Percentiles rank a stretch among this genome's conserved stretches.
These are phyloP conservation scores for Cyrtodaria siliqua DNA, from an alignment of 2,888 invertebrate species.

Conservation along the genomic window DNA sequence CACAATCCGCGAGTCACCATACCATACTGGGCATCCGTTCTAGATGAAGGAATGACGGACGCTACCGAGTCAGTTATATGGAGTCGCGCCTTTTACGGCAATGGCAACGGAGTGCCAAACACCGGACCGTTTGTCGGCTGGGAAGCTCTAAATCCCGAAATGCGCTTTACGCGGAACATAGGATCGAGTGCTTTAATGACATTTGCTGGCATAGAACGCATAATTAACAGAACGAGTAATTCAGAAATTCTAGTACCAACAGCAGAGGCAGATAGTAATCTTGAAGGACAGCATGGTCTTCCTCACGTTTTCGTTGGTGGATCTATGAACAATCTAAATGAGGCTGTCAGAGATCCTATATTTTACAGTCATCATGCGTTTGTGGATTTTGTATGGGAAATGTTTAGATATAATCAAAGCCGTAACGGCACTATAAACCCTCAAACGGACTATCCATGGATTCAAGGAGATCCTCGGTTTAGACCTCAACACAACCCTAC, in stretches of 20 bases:
- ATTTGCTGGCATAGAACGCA: slow-evolving; percentile 26
- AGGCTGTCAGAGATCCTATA: slow-evolving; percentile 69
- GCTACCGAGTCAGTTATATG: slow-evolving; percentile 66
- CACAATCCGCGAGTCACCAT: slow-evolving; percentile 65
- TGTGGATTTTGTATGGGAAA: slow-evolving; percentile 73
- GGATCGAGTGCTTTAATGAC: slow-evolving; percentile 63
- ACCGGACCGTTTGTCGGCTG: slow-evolving; percentile 71
- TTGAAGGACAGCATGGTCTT: slow-evolving; percentile 68
- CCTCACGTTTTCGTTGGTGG: slow-evolving; percentile 72
- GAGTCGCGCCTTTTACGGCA: slow-evolving; percentile 66
- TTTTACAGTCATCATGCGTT: slow-evolving; percentile 74
- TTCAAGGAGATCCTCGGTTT: slow-evolving; percentile 12
- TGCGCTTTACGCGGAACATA: slow-evolving; percentile 56
- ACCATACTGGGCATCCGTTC: slow-evolving; percentile 73
- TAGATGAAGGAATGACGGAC: slow-evolving; percentile 65
- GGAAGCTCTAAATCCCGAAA: slow-evolving; percentile 46
- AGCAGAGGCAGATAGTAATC: slow-evolving; percentile 52
- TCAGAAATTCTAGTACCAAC: slow-evolving; percentile 54
- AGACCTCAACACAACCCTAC: slow-evolving; percentile 29
- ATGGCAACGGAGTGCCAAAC: slow-evolving; percentile 56
- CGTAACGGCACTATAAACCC: slow-evolving; percentile 24
- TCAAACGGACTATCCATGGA: slow-evolving; percentile 40
- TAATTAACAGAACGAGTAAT: slow-evolving; percentile 50
- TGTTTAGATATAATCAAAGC: slow-evolving; percentile 54
- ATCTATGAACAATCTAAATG: slow-evolving; percentile 65